A percentile compares a stretch with the other conserved stretches of the same genome.
Evolutionary conservation across 2,797 vertebrate genomes (phyloP).

Genomic region (Cuniculus paca): DNA sequence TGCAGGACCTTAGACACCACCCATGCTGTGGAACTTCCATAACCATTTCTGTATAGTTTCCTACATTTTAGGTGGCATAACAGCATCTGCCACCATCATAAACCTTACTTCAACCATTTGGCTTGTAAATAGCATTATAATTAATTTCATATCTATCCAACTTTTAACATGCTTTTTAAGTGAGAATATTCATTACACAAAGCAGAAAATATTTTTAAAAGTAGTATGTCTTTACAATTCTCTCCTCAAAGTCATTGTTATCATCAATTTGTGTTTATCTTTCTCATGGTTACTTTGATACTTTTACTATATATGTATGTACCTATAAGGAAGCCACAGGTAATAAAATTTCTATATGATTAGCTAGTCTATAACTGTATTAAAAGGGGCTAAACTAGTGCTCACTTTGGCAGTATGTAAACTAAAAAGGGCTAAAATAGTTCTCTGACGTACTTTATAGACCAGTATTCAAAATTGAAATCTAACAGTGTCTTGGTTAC

Average conservation of each 20-base stretch:
- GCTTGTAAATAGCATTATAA: neutral
- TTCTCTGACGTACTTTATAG: conserved; percentile 32
- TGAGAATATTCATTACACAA: conserved; percentile 19
- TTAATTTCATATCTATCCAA: neutral
- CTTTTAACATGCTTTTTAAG: neutral
- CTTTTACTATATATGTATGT: neutral
- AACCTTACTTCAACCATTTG: conserved; percentile 35
- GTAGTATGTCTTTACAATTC: neutral
- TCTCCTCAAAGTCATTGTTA: neutral
- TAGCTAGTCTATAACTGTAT: conserved; percentile 1
- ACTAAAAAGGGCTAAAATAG: neutral
- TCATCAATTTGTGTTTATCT: neutral
- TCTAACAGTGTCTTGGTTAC: no score
- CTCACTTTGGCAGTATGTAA: neutral
- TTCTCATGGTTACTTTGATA: neutral
- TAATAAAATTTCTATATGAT: neutral
- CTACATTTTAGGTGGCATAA: conserved; percentile 68
- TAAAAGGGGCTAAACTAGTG: neutral
- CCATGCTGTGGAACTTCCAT: neutral
- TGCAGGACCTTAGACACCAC: conserved; percentile 64
- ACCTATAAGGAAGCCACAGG: neutral
- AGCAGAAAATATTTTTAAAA: conserved; percentile 32
- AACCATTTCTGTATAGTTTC: conserved; percentile 50
- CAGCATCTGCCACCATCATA: conserved; percentile 40
- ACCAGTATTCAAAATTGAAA: conserved; percentile 52